Percentiles rank a stretch among this genome's conserved stretches.
Conservation (phyloP, 2,113 vertebrate genomes). For the Podarcis cretensis region DNA sequence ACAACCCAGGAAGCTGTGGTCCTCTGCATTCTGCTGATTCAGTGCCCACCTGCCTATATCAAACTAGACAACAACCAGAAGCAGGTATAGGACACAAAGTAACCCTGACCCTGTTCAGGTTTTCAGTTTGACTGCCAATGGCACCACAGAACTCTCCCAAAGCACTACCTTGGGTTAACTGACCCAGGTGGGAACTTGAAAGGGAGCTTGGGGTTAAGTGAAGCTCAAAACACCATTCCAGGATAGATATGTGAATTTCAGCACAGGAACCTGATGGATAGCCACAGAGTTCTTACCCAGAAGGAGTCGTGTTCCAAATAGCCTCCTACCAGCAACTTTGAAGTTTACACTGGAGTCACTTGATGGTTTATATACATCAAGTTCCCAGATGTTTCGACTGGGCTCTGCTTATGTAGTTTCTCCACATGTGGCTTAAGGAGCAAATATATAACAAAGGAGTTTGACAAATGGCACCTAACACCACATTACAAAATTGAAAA, state of each 20-base stretch:
- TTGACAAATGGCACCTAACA: slow-evolving; percentile 17
- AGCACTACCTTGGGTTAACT: background rate
- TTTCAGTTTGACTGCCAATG: background rate
- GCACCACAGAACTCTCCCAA: background rate
- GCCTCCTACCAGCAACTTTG: background rate
- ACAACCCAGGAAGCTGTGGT: no score
- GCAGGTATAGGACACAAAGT: no score
- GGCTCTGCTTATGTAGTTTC: slow-evolving; percentile 1
- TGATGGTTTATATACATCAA: background rate
- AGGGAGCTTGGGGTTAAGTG: background rate
- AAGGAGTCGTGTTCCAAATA: background rate
- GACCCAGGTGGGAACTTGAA: background rate
- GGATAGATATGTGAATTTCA: background rate
- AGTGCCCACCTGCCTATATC: no score
- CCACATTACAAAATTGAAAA: slow-evolving; percentile 9
- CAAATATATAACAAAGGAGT: slow-evolving; percentile 8
- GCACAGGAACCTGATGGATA: background rate
- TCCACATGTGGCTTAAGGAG: slow-evolving; percentile 11
- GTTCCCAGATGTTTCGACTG: background rate
- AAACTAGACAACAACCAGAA: no score
- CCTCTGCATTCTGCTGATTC: no score
- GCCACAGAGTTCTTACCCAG: background rate
- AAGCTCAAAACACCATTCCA: background rate
- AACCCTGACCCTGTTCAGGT: no score
- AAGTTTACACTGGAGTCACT: background rate